Percentiles rank a stretch among this genome's conserved stretches.
Evolutionary conservation across 2,797 vertebrate genomes (phyloP).

Genomic region (Loriculus beryllinus): DNA sequence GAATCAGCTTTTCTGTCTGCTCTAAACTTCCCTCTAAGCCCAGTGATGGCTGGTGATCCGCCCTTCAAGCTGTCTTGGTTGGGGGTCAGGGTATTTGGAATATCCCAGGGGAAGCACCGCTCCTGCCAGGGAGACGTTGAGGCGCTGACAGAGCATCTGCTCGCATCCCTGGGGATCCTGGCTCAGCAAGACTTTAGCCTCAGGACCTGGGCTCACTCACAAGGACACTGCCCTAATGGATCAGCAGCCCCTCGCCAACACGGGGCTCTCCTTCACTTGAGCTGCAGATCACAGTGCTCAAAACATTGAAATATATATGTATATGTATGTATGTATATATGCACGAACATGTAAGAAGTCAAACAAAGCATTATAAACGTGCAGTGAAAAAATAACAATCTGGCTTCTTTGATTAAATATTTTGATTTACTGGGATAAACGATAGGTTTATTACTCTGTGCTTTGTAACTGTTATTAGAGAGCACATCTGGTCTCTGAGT

Average conservation of each 20-base stretch:
- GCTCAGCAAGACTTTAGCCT: background rate
- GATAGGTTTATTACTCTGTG: background rate
- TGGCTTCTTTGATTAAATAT: slow-evolving; percentile 23
- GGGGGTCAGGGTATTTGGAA: rapidly evolving
- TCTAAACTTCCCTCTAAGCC: background rate
- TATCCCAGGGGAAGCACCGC: rapidly evolving
- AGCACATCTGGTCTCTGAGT: background rate
- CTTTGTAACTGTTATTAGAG: background rate
- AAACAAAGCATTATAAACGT: slow-evolving; percentile 24
- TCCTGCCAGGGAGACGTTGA: background rate
- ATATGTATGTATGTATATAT: background rate
- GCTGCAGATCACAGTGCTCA: background rate
- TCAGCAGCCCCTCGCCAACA: background rate
- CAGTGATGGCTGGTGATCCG: background rate
- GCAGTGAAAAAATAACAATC: background rate
- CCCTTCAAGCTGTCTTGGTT: rapidly evolving
- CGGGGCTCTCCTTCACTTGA: background rate
- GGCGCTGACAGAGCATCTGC: rapidly evolving
- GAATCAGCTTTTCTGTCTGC: background rate
- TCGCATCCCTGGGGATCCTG: rapidly evolving
- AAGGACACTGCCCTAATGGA: background rate
- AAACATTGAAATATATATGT: background rate
- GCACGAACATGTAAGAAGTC: background rate
- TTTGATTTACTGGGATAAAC: slow-evolving; percentile 31
- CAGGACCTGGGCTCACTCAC: rapidly evolving